Conservation (phyloP, 2,113 vertebrate genomes). For the Osmerus eperlanus region DNA sequence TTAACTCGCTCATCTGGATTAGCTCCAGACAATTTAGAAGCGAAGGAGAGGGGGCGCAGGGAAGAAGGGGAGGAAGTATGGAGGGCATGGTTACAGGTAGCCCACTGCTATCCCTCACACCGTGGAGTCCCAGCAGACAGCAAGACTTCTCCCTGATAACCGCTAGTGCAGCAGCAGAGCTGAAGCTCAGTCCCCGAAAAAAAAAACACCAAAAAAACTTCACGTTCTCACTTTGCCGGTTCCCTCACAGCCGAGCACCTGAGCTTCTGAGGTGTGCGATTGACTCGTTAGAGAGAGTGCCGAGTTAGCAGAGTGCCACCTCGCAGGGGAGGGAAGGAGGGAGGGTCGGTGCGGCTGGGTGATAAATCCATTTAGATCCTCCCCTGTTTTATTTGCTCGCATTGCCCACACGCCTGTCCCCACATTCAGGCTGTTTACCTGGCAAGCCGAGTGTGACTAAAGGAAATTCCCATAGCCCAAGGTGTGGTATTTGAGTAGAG, state of each 20-base stretch:
- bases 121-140: slow-evolving; percentile 54
- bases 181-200: slow-evolving; percentile 2
- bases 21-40: slow-evolving; percentile 55
- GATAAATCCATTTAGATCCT: slow-evolving; percentile 80
- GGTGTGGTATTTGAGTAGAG: slow-evolving; percentile 58
- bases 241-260: slow-evolving; percentile 15
- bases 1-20: slow-evolving; percentile 69
- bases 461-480: slow-evolving; percentile 85
- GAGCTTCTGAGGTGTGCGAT: slow-evolving; percentile 51
- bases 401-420: slow-evolving; percentile 59
- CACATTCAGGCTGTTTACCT: slow-evolving; percentile 86
- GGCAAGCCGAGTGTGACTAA: slow-evolving; percentile 89
- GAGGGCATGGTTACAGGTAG: slow-evolving; percentile 54
- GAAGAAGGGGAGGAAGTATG: slow-evolving; percentile 23
- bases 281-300: slow-evolving; percentile 66
- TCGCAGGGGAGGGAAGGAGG: slow-evolving; percentile 46
- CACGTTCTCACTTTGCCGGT: slow-evolving; percentile 27
- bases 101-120: slow-evolving; percentile 57
- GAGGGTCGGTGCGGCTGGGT: slow-evolving; percentile 51
- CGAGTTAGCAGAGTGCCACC: slow-evolving; percentile 70
- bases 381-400: slow-evolving; percentile 71
- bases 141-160: slow-evolving; percentile 27
- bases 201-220: slow-evolving; percentile 24
- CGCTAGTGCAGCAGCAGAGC: slow-evolving; percentile 11
- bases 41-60: not conserved